phyloP scores from a whole-genome alignment of 2,888 invertebrate species.

The Napeogenes sylphis region DNA sequence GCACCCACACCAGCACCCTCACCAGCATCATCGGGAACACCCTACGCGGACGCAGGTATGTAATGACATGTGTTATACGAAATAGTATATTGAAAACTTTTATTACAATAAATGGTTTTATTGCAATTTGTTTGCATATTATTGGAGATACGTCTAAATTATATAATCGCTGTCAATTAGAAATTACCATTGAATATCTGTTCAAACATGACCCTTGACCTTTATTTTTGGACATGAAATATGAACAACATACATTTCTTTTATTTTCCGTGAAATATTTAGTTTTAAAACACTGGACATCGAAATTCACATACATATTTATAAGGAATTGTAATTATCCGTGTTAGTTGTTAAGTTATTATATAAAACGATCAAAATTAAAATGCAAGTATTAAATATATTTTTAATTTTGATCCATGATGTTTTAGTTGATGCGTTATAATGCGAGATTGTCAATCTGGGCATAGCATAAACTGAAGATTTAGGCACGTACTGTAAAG shows the following conservation, averaged over 20 bases:
- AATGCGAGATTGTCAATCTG: constrained; percentile 42
- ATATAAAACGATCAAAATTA: constrained; percentile 6
- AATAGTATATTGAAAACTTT: too few relatives aligned
- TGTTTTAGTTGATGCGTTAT: neutral
- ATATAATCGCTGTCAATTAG: too few relatives aligned
- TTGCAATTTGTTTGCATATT: too few relatives aligned
- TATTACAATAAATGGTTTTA: too few relatives aligned
- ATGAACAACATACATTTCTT: too few relatives aligned
- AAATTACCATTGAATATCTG: too few relatives aligned
- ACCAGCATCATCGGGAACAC: constrained; percentile 40
- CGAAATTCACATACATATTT: neutral
- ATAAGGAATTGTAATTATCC: constrained; percentile 10
- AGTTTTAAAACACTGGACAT: constrained; percentile 1
- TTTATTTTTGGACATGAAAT: too few relatives aligned
- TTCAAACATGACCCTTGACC: too few relatives aligned
- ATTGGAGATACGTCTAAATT: too few relatives aligned
- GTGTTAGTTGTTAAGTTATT: constrained; percentile 9
- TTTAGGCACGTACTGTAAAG: constrained; percentile 1
- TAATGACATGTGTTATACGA: neutral
- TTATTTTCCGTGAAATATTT: neutral
- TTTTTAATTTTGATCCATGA: constrained; percentile 10
- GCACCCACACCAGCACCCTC: constrained; percentile 36
- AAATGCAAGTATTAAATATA: neutral
- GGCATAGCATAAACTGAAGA: constrained; percentile 48
- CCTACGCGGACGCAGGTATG: constrained; percentile 51